Base-by-base conservation (phyloP, 2,888 invertebrate species). In the Trichacis sp. region DNA sequence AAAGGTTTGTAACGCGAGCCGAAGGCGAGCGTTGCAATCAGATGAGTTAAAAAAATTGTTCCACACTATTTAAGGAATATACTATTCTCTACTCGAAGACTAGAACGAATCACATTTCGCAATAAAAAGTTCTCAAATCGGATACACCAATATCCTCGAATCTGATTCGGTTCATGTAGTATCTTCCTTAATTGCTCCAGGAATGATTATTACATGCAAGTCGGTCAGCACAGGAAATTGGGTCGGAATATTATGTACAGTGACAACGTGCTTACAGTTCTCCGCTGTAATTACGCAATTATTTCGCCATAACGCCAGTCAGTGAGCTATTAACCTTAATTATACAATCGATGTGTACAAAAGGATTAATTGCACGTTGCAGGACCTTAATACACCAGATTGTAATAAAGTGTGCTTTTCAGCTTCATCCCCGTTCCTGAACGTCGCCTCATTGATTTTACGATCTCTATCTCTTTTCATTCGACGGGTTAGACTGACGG, bases 251-350 rank as follows among this genome's bases (percentile, higher is more conserved):
- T 45, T 19, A 19, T 45, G 45, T 33, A 33, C 45, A 45, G 11
- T 45, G 19, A 45, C 45, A 45, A 50, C 50, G 46, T 52, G 54
- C 48, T 52, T 47, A 30, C 40, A 49, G 60, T 52, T 48, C 51
- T 63, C 62, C 61, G 55, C 56, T 66, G 68, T 66, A 72, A 70
- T 73, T 68, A 64, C 63, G 66, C 71, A 73, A 73, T 72, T 72
- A 73, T 69, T 71, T 71, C 60, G 56, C 54, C 54, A 64, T 68
- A 72, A 72, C 64, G 59, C 55, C 60, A 63, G 47, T 45, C 50
- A 43, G 62, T 43, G 46, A 52, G 62, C 64, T 59, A 67, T 69
- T 69, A 71, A 65, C 61, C 65, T 69, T 70, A 71, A 73, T 71
- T 69, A 66, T 64, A 65, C 65, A 68, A 67, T 67, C 61, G 64